Conservation (phyloP, 2,113 vertebrate species). For the Machaerirhynchus nigripectus region DNA sequence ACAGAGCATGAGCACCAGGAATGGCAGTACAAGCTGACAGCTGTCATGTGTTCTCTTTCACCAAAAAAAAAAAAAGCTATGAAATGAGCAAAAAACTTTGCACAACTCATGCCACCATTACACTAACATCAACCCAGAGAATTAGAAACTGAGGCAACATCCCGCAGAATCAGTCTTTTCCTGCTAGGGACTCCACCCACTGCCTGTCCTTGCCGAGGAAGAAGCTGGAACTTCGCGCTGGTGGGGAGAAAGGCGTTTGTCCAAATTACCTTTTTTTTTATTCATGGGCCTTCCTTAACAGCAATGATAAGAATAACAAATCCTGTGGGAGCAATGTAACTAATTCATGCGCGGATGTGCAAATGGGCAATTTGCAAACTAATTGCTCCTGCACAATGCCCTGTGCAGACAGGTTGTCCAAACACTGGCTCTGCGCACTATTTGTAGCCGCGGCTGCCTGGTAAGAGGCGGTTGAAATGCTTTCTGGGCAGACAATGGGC, state of each 20-base stretch:
- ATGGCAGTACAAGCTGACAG: neutral
- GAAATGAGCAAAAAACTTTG: neutral
- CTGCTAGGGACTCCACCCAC: neutral
- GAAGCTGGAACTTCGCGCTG: neutral
- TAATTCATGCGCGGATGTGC: constrained; percentile 42
- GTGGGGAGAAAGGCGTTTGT: neutral
- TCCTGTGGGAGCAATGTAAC: constrained; percentile 12
- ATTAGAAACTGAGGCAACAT: neutral
- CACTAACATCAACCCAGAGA: neutral
- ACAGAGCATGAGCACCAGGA: neutral
- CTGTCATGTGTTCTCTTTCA: neutral
- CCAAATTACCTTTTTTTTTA: constrained; percentile 59
- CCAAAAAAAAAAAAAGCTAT: neutral
- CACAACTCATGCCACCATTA: neutral
- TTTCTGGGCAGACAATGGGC: constrained; percentile 76
- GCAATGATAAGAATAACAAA: neutral
- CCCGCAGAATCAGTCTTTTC: neutral
- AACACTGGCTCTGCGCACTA: neutral
- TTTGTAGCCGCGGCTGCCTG: constrained; percentile 67
- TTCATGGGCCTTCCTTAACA: constrained; percentile 48
- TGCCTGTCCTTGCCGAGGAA: neutral
- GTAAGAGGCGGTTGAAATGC: constrained; percentile 79
- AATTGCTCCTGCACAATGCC: constrained; percentile 68
- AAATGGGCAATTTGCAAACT: constrained; percentile 75
- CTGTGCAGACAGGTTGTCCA: constrained; percentile 66